A percentile compares a stretch with the other conserved stretches of the same genome.
Conservation (phyloP, 2,113 vertebrate genomes). For the Cercopithecus mona region DNA sequence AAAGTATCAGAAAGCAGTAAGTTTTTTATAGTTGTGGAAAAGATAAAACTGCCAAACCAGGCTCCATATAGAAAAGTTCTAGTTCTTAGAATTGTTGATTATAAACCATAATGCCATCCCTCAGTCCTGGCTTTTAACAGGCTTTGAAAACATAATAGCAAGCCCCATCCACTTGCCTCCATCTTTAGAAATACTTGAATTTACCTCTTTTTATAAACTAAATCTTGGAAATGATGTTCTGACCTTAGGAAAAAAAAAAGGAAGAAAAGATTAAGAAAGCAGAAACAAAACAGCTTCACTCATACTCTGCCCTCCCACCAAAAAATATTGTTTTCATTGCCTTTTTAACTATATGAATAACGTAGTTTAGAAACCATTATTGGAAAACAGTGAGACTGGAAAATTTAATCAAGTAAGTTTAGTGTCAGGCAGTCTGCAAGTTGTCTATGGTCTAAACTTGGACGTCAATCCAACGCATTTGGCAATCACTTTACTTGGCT, state of each 20-base stretch:
- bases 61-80: neutral
- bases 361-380: neutral
- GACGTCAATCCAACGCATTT: constrained; percentile 35
- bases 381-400: constrained; percentile 1
- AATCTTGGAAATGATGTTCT: neutral
- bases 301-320: neutral
- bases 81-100: neutral
- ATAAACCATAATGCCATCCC: neutral
- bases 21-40: neutral
- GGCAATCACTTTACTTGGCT: constrained; percentile 64
- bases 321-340: neutral
- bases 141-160: neutral
- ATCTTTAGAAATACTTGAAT: neutral
- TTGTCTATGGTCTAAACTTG: constrained; percentile 41
- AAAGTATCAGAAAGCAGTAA: neutral
- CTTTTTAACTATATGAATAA: constrained; percentile 20
- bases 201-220: neutral
- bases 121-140: neutral
- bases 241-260: neutral
- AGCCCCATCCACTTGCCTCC: neutral
- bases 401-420: constrained; percentile 52
- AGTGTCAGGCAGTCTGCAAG: constrained; percentile 2
- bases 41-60: neutral
- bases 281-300: neutral
- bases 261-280: too few relatives aligned